These are phyloP conservation scores for Drosophila leonis DNA, from an alignment of 2,888 invertebrate genomes.

Conservation along the genomic window DNA sequence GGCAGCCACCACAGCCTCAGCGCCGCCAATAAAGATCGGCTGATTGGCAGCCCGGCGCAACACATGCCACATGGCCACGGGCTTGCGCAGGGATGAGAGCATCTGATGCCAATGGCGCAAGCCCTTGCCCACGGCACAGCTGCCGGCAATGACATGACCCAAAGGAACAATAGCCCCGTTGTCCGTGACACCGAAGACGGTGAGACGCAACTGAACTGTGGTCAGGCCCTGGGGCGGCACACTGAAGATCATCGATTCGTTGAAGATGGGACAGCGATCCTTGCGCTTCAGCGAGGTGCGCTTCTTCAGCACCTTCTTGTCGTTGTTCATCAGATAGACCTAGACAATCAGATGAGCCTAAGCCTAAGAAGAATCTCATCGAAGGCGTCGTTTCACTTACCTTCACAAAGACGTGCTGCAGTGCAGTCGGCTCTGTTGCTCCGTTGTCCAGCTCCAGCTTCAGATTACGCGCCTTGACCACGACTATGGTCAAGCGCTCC, in stretches of 20 bases:
- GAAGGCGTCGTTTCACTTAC: slow-evolving; percentile 82
- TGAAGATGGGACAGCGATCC: slow-evolving; percentile 92
- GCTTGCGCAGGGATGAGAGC: slow-evolving; percentile 91
- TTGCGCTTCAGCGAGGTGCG: slow-evolving; percentile 91
- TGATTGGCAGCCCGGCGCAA: slow-evolving; percentile 86
- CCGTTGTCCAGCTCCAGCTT: slow-evolving; percentile 86
- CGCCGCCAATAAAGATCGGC: slow-evolving; percentile 81
- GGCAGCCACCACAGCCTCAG: slow-evolving; percentile 82
- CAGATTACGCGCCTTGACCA: slow-evolving; percentile 91
- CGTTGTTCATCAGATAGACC: slow-evolving; percentile 92
- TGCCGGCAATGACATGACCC: slow-evolving; percentile 92
- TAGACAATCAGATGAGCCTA: slow-evolving; percentile 63
- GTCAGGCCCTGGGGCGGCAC: slow-evolving; percentile 90
- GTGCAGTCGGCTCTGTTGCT: slow-evolving; percentile 32
- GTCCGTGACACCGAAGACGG: slow-evolving; percentile 86
- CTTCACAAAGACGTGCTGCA: slow-evolving; percentile 92
- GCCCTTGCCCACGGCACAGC: slow-evolving; percentile 90
- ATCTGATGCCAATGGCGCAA: slow-evolving; percentile 94
- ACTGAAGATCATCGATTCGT: slow-evolving; percentile 94
- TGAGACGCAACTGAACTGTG: slow-evolving; percentile 91
- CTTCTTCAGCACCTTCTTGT: slow-evolving; percentile 93
- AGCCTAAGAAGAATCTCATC: no score
- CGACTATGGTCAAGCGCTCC: slow-evolving; percentile 89
- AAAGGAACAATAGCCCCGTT: slow-evolving; percentile 88
- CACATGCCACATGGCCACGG: slow-evolving; percentile 94